Evolutionary conservation across 1,140 invertebrate genomes (phyloP), one percentile per base, ranked within the genome.

Genomic region (Leptonema lineaticorne): DNA sequence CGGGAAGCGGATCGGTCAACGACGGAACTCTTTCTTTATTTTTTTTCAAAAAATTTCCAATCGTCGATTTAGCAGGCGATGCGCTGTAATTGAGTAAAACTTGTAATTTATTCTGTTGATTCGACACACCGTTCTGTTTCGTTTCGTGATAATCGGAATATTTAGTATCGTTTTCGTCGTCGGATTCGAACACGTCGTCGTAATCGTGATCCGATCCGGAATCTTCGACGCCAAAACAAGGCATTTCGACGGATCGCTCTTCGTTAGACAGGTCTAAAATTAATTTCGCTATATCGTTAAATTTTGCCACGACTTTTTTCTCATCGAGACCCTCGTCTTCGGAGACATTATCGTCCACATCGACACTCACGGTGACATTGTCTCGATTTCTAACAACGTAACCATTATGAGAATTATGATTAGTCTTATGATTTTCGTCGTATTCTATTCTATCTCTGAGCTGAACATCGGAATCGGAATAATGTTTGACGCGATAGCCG

Each of bases 151-250:
- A 26, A 24, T 53, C 14, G 24, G 9, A 68, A 9, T 67, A 66
- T 63, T 69, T 72, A 3, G 70, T 66, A n/a, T 64, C 33, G 0
- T 33, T 29, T 50, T 72, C 70, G 11, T 71, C 69, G n/a, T 70
- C 72, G 28, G 72, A 73, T 26, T 50, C 56, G 53, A 73, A 73
- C 8, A 73, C 72, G 1, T 73, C 72, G 30, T 73, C 72, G 30
- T 73, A 73, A 58, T 73, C 72, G 9, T 50, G 72, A 66, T 73
- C 72, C 3, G 72, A 73, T 45, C 70, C 71, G 9, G 71, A 59
- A 33, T 70, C 71, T 66, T 73, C 69, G 11, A 58, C 26, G 24
- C 65, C 68, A 4, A 33, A 63, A 26, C 63, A 50, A 28, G 71
- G 57, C 69, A 73, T 73, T 24, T 68, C 45, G 27, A 7, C 53